Conservation (phyloP, 2,113 vertebrate species). For the Corythornis cristatus region DNA sequence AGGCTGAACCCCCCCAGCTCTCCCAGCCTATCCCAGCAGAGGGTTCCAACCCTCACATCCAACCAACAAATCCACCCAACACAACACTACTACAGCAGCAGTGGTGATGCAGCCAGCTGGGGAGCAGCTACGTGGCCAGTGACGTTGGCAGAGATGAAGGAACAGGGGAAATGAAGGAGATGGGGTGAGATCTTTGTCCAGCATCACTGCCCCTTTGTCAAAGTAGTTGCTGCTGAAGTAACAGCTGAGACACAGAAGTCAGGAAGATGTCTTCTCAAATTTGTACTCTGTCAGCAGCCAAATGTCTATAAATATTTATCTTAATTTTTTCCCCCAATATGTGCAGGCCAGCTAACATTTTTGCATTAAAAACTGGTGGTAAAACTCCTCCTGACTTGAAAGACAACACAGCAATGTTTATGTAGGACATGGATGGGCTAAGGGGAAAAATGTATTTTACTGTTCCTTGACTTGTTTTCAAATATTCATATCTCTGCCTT, state of each 20-base stretch:
- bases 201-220: not conserved
- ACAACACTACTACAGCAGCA: rapidly evolving
- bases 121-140: not conserved
- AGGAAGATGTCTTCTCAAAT: not conserved
- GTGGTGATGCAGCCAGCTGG: not conserved
- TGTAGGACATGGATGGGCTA: not conserved
- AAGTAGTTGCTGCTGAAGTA: not conserved
- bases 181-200: not conserved
- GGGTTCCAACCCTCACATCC: too few species aligned
- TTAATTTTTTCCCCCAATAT: not conserved
- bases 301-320: not conserved
- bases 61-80: too few species aligned
- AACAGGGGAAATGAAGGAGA: not conserved
- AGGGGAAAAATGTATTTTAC: not conserved
- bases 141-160: not conserved
- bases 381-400: not conserved
- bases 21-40: too few species aligned
- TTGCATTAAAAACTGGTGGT: not conserved
- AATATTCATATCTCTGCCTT: not conserved
- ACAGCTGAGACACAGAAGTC: not conserved
- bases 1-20: too few species aligned
- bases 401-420: not conserved
- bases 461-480: not conserved
- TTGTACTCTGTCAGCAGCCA: not conserved
- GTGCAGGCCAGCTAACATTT: not conserved